A percentile compares a stretch with the other conserved stretches of the same genome.
These are phyloP conservation scores for Clepsis dumicolana DNA, from an alignment of 2,888 invertebrate genomes.

Conservation along the genomic window DNA sequence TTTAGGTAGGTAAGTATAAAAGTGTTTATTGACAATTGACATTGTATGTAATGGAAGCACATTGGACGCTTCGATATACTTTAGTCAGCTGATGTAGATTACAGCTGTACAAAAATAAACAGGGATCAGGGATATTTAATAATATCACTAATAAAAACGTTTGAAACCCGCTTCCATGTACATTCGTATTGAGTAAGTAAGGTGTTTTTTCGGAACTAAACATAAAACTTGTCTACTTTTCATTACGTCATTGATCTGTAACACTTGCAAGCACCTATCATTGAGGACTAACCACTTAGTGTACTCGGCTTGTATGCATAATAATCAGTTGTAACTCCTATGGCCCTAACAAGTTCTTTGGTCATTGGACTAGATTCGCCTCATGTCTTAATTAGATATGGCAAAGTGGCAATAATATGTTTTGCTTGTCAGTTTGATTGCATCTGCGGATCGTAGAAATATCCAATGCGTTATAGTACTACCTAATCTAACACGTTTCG, in stretches of 20 bases:
- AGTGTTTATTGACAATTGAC: too few relatives aligned
- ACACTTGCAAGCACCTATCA: slow-evolving; percentile 10
- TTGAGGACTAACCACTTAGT: slow-evolving; percentile 21
- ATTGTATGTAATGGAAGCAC: too few relatives aligned
- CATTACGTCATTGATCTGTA: slow-evolving; percentile 1
- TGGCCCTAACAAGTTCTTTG: slow-evolving; percentile 41
- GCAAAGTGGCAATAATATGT: slow-evolving; percentile 57
- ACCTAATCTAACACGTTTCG: background rate
- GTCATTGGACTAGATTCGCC: slow-evolving; percentile 43
- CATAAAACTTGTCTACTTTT: background rate
- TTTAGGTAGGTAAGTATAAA: too few relatives aligned
- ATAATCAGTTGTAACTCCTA: slow-evolving; percentile 36
- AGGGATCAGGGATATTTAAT: too few relatives aligned
- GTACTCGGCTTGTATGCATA: slow-evolving; percentile 32
- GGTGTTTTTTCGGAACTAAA: too few relatives aligned
- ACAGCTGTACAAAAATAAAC: too few relatives aligned
- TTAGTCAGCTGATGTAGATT: too few relatives aligned
- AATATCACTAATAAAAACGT: too few relatives aligned
- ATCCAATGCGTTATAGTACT: slow-evolving; percentile 46
- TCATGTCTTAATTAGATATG: slow-evolving; percentile 63
- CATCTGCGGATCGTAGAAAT: slow-evolving; percentile 57
- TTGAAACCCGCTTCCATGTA: too few relatives aligned
- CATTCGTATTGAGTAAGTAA: too few relatives aligned
- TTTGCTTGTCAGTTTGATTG: slow-evolving; percentile 62
- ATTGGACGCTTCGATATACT: too few relatives aligned